phyloP scores from a whole-genome alignment of 2,113 vertebrate species.

The Cercopithecus mona region DNA sequence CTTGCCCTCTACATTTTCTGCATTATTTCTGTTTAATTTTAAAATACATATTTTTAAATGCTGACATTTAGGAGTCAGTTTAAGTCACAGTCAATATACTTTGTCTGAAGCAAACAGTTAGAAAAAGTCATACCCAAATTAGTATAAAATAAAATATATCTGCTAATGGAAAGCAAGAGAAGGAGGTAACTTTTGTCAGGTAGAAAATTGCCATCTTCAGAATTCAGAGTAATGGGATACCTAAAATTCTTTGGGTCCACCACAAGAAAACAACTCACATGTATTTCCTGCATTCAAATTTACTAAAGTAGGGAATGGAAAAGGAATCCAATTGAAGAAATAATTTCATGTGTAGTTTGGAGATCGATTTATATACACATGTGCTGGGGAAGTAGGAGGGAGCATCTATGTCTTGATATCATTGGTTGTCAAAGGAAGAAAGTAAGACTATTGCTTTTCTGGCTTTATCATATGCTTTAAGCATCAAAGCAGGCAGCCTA shows the following conservation, averaged over 20 bases:
- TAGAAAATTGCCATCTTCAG: not conserved
- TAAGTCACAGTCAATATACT: not conserved
- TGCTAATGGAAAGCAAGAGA: not conserved
- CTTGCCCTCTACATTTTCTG: not conserved
- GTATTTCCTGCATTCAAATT: not conserved
- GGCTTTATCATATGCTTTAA: not conserved
- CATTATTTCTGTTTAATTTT: not conserved
- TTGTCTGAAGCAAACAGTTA: not conserved
- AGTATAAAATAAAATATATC: not conserved
- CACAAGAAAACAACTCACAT: not conserved
- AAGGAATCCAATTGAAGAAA: not conserved
- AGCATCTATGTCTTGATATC: not conserved
- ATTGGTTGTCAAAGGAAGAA: not conserved
- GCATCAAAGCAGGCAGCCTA: not conserved
- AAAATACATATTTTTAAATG: not conserved
- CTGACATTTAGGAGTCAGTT: not conserved
- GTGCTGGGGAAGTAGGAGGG: not conserved
- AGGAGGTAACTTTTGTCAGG: not conserved
- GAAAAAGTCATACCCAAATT: not conserved
- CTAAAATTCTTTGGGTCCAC: not conserved
- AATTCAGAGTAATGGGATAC: not conserved
- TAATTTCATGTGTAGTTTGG: not conserved
- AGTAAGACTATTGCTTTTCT: not conserved
- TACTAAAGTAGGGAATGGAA: not conserved
- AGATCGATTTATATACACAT: not conserved